Evolutionary conservation across 2,113 vertebrate species (phyloP).

Genomic region (Rhizomys pruinosus): DNA sequence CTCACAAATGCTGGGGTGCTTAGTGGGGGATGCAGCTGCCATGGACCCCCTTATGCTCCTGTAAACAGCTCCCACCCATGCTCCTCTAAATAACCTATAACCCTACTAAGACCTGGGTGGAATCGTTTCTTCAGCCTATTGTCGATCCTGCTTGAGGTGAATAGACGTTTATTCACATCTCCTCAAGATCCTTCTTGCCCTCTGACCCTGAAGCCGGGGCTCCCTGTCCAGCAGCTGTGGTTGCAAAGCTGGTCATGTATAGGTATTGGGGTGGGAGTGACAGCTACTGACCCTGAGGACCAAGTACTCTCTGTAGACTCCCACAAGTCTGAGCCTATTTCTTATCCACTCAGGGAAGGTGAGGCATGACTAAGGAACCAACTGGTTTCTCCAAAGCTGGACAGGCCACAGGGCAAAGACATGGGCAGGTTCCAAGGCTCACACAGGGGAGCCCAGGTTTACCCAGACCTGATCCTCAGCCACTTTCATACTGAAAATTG

Average conservation of each 20-base stretch:
- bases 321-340: neutral
- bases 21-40: neutral
- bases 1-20: neutral
- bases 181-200: neutral
- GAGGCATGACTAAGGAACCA: neutral
- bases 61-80: neutral
- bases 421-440: neutral
- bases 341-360: neutral
- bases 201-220: neutral
- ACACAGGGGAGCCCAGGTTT: neutral
- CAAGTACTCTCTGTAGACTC: neutral
- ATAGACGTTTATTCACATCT: neutral
- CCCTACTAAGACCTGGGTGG: neutral
- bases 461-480: neutral
- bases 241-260: neutral
- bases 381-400: neutral
- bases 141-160: neutral
- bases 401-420: neutral
- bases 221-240: neutral
- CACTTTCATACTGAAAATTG: constrained; percentile 48
- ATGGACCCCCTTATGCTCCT: too few relatives aligned
- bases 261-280: neutral
- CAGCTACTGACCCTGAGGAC: too few relatives aligned
- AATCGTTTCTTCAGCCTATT: neutral
- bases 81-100: neutral